Evolutionary conservation across 2,888 invertebrate genomes (phyloP).

Genomic region (Copidosoma aretas): DNA sequence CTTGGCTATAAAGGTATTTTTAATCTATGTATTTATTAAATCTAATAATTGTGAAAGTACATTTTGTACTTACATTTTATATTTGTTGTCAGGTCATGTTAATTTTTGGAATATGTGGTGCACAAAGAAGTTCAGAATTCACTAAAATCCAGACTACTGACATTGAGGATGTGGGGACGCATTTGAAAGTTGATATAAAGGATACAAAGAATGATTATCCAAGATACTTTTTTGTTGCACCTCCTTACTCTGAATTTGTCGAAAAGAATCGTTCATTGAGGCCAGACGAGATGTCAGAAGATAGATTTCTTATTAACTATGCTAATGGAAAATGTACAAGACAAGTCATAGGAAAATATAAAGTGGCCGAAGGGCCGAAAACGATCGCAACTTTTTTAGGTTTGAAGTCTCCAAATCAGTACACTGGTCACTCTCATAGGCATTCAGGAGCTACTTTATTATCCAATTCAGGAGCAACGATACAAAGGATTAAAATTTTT

Average conservation of each 20-base stretch:
- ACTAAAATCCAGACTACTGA: not conserved
- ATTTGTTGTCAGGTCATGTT: not conserved
- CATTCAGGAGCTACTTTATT: not conserved
- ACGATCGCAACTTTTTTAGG: not conserved
- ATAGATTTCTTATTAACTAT: not conserved
- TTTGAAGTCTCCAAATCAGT: not conserved
- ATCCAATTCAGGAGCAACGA: not conserved
- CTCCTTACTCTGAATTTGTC: not conserved
- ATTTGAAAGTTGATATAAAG: not conserved
- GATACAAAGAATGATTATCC: conserved; percentile 1
- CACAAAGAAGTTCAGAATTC: not conserved
- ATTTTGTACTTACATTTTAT: not conserved
- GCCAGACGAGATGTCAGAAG: not conserved
- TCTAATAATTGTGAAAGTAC: not conserved
- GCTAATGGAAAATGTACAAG: not conserved
- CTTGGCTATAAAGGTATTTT: not conserved
- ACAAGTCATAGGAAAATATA: not conserved
- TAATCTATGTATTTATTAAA: not conserved
- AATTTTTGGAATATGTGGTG: conserved; percentile 2
- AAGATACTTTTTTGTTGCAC: not conserved
- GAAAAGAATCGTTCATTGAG: not conserved
- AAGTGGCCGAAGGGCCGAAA: not conserved
- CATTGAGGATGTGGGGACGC: not conserved
- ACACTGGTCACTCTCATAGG: not conserved
- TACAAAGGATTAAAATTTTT: not conserved